These are phyloP conservation scores for Litoditis marina DNA, from an alignment of 2,888 invertebrate species.

Conservation along the genomic window DNA sequence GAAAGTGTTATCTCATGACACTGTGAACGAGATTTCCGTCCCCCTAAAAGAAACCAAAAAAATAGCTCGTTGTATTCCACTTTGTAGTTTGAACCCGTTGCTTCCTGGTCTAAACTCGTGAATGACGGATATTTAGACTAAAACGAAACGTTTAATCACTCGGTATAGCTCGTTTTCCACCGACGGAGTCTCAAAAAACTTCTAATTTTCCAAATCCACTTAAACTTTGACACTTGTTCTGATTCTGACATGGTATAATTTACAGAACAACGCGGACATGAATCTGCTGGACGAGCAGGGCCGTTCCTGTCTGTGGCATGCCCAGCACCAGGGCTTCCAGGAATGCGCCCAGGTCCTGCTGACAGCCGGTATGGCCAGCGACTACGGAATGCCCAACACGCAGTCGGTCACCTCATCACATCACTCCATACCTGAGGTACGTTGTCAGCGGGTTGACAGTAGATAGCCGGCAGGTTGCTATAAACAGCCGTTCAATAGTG, in stretches of 20 bases:
- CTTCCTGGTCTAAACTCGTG: too few species aligned
- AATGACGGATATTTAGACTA: too few species aligned
- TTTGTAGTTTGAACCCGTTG: too few species aligned
- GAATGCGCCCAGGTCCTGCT: slow-evolving; percentile 36
- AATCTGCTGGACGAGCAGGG: slow-evolving; percentile 83
- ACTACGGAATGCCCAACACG: slow-evolving; percentile 25
- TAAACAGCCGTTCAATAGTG: neutral
- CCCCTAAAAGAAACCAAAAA: neutral
- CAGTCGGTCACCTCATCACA: neutral
- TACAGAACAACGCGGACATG: slow-evolving; percentile 88
- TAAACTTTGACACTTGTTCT: too few species aligned
- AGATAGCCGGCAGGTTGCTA: too few species aligned
- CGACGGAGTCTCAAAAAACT: too few species aligned
- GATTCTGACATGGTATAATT: too few species aligned
- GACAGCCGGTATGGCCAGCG: slow-evolving; percentile 28
- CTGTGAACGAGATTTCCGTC: neutral
- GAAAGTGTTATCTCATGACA: too few species aligned
- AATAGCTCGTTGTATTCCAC: neutral
- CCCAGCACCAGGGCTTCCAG: slow-evolving; percentile 64
- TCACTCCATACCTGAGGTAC: slow-evolving; percentile 19
- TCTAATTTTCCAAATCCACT: too few species aligned
- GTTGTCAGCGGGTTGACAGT: too few species aligned
- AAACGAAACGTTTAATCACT: too few species aligned
- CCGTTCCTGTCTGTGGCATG: slow-evolving; percentile 78
- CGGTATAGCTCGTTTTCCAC: too few species aligned